Evolutionary conservation across 2,888 invertebrate species (phyloP).

Genomic region (Laothoe populi): DNA sequence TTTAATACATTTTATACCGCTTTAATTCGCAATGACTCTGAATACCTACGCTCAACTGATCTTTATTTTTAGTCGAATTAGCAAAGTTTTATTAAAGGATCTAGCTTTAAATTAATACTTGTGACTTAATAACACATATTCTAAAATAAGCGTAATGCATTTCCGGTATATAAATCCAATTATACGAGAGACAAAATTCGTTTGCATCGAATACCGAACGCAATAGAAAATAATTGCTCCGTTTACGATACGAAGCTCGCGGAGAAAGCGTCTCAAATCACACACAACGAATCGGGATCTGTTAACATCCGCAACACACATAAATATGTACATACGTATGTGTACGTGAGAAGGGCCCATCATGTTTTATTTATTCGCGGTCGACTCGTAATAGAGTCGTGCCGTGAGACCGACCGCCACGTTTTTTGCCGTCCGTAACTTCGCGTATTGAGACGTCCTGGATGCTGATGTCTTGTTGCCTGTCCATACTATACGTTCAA

Average conservation of each 20-base stretch:
- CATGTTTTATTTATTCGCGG: conserved; percentile 84
- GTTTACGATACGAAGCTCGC: conserved; percentile 47
- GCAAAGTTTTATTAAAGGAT: background rate
- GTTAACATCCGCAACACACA: conserved; percentile 74
- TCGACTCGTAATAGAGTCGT: conserved; percentile 83
- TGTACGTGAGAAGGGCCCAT: conserved; percentile 82
- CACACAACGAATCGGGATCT: conserved; percentile 74
- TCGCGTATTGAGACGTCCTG: conserved; percentile 81
- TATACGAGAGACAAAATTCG: conserved; percentile 14
- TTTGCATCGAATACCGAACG: conserved; percentile 17
- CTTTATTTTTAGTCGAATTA: background rate
- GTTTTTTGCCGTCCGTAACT: conserved; percentile 78
- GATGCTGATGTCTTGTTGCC: conserved; percentile 82
- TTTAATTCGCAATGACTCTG: too few relatives aligned
- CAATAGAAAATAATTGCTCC: conserved; percentile 49
- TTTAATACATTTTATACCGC: too few relatives aligned
- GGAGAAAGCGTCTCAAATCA: conserved; percentile 76
- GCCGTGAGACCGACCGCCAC: conserved; percentile 79
- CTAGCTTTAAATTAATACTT: background rate
- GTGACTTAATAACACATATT: background rate
- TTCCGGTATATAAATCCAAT: background rate
- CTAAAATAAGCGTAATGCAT: background rate
- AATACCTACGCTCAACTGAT: background rate
- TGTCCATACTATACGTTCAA: conserved; percentile 75
- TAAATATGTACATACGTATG: conserved; percentile 64